A percentile compares a stretch with the other conserved stretches of the same genome.
Conservation (phyloP, 2,888 invertebrate genomes). For the Eupithecia exiguata region DNA sequence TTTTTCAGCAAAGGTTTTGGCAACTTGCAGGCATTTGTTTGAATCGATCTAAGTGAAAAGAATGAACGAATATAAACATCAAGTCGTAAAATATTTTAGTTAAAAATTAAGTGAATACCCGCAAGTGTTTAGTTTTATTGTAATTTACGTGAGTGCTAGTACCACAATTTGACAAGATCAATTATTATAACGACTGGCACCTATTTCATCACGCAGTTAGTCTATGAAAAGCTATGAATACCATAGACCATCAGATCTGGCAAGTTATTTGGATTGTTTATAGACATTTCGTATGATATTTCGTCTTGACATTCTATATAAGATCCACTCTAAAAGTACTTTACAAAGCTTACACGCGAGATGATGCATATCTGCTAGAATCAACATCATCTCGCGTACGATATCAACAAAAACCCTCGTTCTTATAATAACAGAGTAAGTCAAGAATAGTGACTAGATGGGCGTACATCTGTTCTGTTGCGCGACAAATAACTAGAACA, state of each 20-base stretch:
- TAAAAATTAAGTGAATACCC: not conserved
- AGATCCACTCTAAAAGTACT: not conserved
- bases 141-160: not conserved
- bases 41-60: not conserved
- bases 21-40: not conserved
- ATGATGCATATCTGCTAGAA: not conserved
- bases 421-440: not conserved
- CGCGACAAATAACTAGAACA: slow-evolving; percentile 1
- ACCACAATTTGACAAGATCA: not conserved
- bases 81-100: not conserved
- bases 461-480: slow-evolving; percentile 8
- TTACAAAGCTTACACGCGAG: not conserved
- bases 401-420: slow-evolving; percentile 2
- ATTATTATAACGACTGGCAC: not conserved
- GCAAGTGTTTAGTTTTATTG: not conserved
- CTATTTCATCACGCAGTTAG: not conserved
- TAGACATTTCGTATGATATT: not conserved
- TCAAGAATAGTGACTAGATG: slow-evolving; percentile 31
- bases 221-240: not conserved
- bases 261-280: not conserved
- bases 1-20: not conserved
- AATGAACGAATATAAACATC: not conserved
- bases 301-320: not conserved
- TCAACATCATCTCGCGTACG: not conserved
- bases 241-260: not conserved